Conservation (phyloP, 2,797 vertebrate genomes). For the Botia almorhae region DNA sequence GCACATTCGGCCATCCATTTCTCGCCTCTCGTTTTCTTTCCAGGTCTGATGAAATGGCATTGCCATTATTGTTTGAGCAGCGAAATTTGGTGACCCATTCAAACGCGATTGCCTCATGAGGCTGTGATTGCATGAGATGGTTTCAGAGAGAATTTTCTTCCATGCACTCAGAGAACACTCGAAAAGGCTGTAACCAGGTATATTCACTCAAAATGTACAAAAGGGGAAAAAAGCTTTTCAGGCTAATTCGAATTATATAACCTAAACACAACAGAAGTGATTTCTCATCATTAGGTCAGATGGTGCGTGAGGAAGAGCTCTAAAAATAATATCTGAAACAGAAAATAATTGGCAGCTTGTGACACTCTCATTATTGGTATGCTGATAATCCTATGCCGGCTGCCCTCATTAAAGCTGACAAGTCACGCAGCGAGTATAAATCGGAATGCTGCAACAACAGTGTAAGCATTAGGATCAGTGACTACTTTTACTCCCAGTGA, state of each 20-base stretch:
- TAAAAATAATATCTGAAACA: constrained; percentile 58
- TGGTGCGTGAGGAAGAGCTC: constrained; percentile 59
- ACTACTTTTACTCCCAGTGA: constrained; percentile 91
- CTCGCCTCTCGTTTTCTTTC: constrained; percentile 40
- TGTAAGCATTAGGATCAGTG: constrained; percentile 94
- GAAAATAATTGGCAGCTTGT: constrained; percentile 72
- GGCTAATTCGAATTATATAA: constrained; percentile 35
- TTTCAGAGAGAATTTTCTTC: constrained; percentile 61
- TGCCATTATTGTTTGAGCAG: constrained; percentile 58
- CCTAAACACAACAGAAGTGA: constrained; percentile 43
- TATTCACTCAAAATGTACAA: neutral
- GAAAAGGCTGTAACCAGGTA: constrained; percentile 10
- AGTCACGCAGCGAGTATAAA: constrained; percentile 97
- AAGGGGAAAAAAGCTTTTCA: constrained; percentile 16
- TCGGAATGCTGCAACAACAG: constrained; percentile 96
- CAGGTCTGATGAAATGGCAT: constrained; percentile 58
- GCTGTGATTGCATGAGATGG: constrained; percentile 67
- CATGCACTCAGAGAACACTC: constrained; percentile 45
- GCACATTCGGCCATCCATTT: constrained; percentile 50
- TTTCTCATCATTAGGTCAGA: constrained; percentile 65
- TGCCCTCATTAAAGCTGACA: constrained; percentile 92
- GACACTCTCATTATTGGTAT: constrained; percentile 80
- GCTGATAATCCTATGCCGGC: constrained; percentile 85
- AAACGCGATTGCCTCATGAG: constrained; percentile 63
- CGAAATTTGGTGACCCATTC: constrained; percentile 55